A percentile compares a stretch with the other conserved stretches of the same genome.
Evolutionary conservation across 2,888 invertebrate species (phyloP).

Genomic region (Lamellibrachia satsuma): DNA sequence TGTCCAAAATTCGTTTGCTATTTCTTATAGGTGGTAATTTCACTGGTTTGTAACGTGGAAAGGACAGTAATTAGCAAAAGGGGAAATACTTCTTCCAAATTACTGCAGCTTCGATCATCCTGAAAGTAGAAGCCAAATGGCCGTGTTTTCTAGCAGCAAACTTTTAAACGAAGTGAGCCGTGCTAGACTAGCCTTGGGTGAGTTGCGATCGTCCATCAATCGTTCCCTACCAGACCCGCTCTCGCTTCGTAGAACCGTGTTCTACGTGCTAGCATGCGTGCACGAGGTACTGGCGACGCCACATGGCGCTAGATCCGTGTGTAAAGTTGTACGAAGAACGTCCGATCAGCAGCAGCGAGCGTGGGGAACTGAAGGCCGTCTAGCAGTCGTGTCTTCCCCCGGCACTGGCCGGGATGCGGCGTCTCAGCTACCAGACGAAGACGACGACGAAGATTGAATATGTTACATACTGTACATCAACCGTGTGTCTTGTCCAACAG

Average conservation of each 20-base stretch:
- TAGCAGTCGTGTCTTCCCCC: neutral
- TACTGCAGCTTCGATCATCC: neutral
- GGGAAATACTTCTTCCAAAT: neutral
- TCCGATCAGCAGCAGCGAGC: neutral
- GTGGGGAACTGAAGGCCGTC: neutral
- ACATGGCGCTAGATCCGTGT: neutral
- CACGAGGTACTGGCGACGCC: neutral
- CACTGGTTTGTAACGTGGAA: no score
- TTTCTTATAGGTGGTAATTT: no score
- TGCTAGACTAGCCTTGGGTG: neutral
- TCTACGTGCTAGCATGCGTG: neutral
- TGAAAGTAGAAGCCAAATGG: neutral
- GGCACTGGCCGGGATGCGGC: neutral
- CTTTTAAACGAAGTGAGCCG: neutral
- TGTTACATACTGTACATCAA: no score
- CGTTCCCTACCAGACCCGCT: neutral
- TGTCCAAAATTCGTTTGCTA: neutral
- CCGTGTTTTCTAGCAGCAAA: slow-evolving; percentile 12
- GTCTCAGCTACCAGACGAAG: neutral
- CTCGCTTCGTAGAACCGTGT: neutral
- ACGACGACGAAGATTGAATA: no score
- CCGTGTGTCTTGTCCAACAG: no score
- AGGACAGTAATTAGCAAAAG: no score
- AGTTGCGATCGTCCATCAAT: neutral
- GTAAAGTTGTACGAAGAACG: neutral